A percentile compares a stretch with the other conserved stretches of the same genome.
Conservation (phyloP, 2,113 vertebrate species). For the Paedocypris sp. region DNA sequence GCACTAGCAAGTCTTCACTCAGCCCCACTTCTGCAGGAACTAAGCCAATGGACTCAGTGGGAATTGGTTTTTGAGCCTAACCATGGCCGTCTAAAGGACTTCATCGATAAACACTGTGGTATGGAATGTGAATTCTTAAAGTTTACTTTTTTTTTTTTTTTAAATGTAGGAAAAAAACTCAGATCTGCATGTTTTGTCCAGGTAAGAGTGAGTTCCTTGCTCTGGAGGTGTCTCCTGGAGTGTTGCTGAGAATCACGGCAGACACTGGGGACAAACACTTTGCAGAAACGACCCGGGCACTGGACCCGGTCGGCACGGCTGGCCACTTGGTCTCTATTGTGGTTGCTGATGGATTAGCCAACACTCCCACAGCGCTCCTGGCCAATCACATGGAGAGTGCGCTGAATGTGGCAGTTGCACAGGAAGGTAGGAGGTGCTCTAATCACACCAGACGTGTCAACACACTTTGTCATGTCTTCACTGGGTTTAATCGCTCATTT, state of each 20-base stretch:
- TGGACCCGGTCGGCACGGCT: conserved; percentile 52
- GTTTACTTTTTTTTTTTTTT: too few relatives aligned
- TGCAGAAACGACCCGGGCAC: conserved; percentile 36
- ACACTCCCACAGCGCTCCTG: conserved; percentile 59
- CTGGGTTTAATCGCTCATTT: neutral
- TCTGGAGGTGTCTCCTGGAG: conserved; percentile 55
- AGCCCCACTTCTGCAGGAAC: conserved; percentile 62
- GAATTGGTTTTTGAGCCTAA: conserved; percentile 57
- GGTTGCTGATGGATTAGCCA: conserved; percentile 53
- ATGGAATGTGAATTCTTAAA: too few relatives aligned
- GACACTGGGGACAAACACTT: conserved; percentile 55
- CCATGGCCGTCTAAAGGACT: conserved; percentile 59
- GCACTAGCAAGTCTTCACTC: conserved; percentile 54
- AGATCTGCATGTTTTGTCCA: conserved; percentile 10
- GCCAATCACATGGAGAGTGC: conserved; percentile 65
- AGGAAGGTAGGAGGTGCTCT: conserved; percentile 46
- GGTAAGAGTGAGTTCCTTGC: conserved; percentile 53
- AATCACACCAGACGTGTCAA: neutral
- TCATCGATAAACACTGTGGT: conserved; percentile 54
- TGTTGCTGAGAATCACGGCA: conserved; percentile 57
- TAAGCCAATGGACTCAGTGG: conserved; percentile 65
- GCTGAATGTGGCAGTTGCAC: conserved; percentile 50
- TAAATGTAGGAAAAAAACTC: too few relatives aligned
- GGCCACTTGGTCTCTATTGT: conserved; percentile 66
- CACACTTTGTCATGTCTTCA: neutral